These are phyloP conservation scores for Pao palembangensis DNA, from an alignment of 2,113 vertebrate genomes.

Conservation along the genomic window DNA sequence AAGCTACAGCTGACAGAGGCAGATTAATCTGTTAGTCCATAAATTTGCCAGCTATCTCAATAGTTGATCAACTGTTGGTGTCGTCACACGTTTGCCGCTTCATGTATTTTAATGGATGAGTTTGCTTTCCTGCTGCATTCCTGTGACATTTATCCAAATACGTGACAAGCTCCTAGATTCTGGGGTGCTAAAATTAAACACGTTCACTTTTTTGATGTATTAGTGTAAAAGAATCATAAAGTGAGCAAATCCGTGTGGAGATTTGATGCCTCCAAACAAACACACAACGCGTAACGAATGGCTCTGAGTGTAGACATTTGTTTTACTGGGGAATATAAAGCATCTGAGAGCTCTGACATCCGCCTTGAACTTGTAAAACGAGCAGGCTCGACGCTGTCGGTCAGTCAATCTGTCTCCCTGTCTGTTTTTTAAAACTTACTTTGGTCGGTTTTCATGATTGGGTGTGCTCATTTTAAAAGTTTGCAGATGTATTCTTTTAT, in stretches of 20 bases:
- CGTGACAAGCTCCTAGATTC: too few relatives aligned
- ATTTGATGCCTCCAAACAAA: conserved; percentile 36
- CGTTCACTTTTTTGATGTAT: too few relatives aligned
- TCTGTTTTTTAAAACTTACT: background rate
- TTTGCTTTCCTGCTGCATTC: background rate
- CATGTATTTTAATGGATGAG: background rate
- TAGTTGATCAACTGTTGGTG: background rate
- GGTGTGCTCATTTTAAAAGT: background rate
- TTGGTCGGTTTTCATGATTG: background rate
- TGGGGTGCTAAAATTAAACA: too few relatives aligned
- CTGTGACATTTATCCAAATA: too few relatives aligned
- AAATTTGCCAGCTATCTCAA: background rate
- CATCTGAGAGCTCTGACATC: conserved; percentile 56
- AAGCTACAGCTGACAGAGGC: background rate
- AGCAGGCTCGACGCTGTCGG: conserved; percentile 25
- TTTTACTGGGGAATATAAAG: conserved; percentile 46
- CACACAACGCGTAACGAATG: conserved; percentile 35
- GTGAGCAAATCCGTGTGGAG: conserved; percentile 31
- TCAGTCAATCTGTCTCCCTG: background rate
- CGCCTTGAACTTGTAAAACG: conserved; percentile 59
- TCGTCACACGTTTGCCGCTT: background rate
- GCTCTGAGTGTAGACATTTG: conserved; percentile 40
- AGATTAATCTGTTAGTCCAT: background rate
- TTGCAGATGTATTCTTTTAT: background rate
- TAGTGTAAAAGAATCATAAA: conserved; percentile 2